Percentiles rank a stretch among this genome's conserved stretches.
Conservation (phyloP, 2,113 vertebrate species). For the Forbesichthys agassizii region DNA sequence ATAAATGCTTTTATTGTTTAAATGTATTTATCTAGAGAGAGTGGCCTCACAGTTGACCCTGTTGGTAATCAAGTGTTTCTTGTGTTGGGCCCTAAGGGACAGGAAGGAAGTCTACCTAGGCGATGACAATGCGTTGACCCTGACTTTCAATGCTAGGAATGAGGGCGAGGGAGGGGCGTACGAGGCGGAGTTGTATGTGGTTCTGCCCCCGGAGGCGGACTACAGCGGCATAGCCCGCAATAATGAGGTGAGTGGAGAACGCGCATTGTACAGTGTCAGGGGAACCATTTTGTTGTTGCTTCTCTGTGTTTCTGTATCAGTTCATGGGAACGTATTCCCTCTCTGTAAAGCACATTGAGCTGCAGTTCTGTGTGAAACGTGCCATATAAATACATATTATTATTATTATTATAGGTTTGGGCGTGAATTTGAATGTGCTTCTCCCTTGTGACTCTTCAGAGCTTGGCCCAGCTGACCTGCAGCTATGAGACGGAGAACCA, state of each 20-base stretch:
- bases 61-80: constrained; percentile 22
- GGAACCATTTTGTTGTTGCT: not conserved
- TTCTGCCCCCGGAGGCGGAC: constrained; percentile 84
- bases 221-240: constrained; percentile 87
- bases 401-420: not conserved
- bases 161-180: constrained; percentile 89
- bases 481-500: constrained; percentile 84
- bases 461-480: constrained; percentile 84
- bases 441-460: constrained; percentile 66
- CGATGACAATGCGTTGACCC: constrained; percentile 84
- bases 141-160: constrained; percentile 86
- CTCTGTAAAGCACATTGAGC: no score
- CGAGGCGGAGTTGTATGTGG: constrained; percentile 87
- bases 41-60: constrained; percentile 6
- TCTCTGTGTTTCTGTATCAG: no score
- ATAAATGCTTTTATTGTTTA: constrained; percentile 12
- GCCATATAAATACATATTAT: no score
- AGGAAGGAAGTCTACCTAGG: constrained; percentile 84
- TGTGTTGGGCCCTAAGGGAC: constrained; percentile 71
- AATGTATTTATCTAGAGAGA: constrained; percentile 11
- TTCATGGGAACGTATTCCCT: no score
- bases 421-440: not conserved
- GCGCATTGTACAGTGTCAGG: not conserved
- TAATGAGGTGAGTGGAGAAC: constrained; percentile 78
- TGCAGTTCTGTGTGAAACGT: no score